Conservation (phyloP, 53 echinoderm and acorn worm genomes). For the Hippasteria phrygiana region DNA sequence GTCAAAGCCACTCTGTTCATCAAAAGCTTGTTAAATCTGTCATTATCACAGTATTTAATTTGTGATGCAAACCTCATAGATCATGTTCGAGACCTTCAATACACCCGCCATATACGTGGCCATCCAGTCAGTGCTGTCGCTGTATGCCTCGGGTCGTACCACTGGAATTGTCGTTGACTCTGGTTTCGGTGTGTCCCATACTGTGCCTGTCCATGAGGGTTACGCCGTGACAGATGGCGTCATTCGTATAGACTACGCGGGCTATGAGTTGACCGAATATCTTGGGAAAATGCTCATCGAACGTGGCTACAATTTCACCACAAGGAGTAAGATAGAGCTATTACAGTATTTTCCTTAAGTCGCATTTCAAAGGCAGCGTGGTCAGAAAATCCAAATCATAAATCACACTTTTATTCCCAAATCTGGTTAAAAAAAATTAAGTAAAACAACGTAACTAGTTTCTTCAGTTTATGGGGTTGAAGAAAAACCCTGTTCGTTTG, state of each 20-base stretch:
- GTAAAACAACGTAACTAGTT: too few relatives aligned
- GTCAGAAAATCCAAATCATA: too few relatives aligned
- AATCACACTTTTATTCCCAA: too few relatives aligned
- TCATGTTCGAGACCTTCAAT: constrained; percentile 96
- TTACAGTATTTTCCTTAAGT: too few relatives aligned
- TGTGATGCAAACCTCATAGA: constrained; percentile 48
- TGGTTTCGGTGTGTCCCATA: constrained; percentile 89
- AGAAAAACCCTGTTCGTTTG: too few relatives aligned
- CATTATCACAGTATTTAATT: too few relatives aligned
- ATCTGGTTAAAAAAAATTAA: too few relatives aligned
- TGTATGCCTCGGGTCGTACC: constrained; percentile 88
- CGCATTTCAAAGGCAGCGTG: too few relatives aligned
- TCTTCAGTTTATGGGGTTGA: too few relatives aligned
- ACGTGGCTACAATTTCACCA: constrained; percentile 76
- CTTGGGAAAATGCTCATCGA: constrained; percentile 84
- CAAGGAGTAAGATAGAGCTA: neutral
- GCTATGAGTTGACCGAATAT: constrained; percentile 78
- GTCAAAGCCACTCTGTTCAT: too few relatives aligned
- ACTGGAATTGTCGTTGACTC: constrained; percentile 87
- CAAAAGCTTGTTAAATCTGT: neutral
- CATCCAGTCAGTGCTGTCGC: constrained; percentile 89
- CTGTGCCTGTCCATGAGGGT: constrained; percentile 89
- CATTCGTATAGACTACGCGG: constrained; percentile 75
- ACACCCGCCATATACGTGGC: constrained; percentile 79
- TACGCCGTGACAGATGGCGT: constrained; percentile 83